Evolutionary conservation across 2,888 invertebrate genomes (phyloP).

Genomic region (Agonopterix alstromeriana): DNA sequence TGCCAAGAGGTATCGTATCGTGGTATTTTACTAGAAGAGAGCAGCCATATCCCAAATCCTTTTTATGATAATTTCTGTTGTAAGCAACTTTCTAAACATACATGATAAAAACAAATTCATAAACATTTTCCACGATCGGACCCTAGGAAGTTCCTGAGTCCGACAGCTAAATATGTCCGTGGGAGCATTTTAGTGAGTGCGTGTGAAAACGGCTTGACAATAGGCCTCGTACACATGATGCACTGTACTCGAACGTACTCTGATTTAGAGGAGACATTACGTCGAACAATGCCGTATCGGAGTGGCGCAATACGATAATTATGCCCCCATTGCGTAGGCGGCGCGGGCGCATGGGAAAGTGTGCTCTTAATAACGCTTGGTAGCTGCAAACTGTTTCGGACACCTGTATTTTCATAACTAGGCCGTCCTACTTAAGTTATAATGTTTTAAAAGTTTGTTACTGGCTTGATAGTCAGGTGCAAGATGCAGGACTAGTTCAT

Average conservation of each 20-base stretch:
- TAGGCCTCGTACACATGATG: slow-evolving; percentile 42
- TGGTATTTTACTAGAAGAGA: no score
- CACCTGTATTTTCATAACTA: no score
- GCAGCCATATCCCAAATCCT: no score
- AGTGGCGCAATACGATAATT: slow-evolving; percentile 59
- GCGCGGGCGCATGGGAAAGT: slow-evolving; percentile 66
- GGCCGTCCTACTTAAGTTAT: no score
- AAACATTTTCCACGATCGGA: no score
- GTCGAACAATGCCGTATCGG: slow-evolving; percentile 59
- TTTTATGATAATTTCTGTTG: no score
- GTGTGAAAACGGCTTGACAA: slow-evolving; percentile 65
- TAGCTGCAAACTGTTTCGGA: background rate
- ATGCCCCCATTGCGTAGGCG: slow-evolving; percentile 57
- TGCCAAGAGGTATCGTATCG: no score
- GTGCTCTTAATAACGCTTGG: slow-evolving; percentile 10
- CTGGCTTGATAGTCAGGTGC: no score
- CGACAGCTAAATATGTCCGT: slow-evolving; percentile 30
- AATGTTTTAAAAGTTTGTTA: no score
- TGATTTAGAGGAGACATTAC: slow-evolving; percentile 69
- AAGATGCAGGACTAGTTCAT: no score
- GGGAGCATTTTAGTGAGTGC: slow-evolving; percentile 65
- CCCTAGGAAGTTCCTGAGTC: background rate
- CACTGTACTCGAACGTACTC: slow-evolving; percentile 26
- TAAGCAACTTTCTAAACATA: no score
- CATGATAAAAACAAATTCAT: no score